These are phyloP conservation scores for Cheirogaleus medius DNA, from an alignment of 2,113 vertebrate genomes.

Conservation along the genomic window DNA sequence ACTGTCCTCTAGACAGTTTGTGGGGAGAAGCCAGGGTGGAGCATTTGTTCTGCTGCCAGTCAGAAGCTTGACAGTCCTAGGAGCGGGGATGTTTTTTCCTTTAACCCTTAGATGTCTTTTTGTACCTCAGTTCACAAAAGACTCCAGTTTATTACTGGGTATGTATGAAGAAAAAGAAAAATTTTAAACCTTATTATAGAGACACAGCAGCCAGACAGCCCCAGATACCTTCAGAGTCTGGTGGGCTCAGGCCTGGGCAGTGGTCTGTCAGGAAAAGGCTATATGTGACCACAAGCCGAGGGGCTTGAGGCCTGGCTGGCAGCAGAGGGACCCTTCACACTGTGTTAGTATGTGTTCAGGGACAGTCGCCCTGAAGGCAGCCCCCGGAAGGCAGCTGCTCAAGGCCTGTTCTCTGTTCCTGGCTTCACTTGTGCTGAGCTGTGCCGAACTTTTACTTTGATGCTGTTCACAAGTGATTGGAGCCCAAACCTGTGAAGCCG, in stretches of 20 bases:
- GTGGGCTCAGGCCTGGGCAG: not conserved
- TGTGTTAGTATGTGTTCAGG: not conserved
- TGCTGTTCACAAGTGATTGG: rapidly evolving
- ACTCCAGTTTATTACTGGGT: not conserved
- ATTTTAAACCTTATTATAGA: not conserved
- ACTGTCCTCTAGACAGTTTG: not conserved
- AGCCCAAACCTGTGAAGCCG: rapidly evolving
- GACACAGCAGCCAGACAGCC: not conserved
- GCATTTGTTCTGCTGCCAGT: not conserved
- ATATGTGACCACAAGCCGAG: rapidly evolving
- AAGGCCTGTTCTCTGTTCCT: not conserved
- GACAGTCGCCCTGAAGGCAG: no score
- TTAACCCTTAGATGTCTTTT: not conserved
- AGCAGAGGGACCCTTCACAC: rapidly evolving
- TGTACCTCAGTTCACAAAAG: not conserved
- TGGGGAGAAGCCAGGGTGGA: no score
- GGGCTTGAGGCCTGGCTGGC: not conserved
- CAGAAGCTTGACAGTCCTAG: not conserved
- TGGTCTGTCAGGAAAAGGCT: not conserved
- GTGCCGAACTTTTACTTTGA: not conserved
- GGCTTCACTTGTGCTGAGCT: not conserved
- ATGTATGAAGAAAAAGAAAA: not conserved
- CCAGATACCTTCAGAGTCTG: rapidly evolving
- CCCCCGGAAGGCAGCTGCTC: not conserved
- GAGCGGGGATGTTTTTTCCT: no score